Conservation (phyloP, 2,888 invertebrate species). For the Ophonus ardosiacus region DNA sequence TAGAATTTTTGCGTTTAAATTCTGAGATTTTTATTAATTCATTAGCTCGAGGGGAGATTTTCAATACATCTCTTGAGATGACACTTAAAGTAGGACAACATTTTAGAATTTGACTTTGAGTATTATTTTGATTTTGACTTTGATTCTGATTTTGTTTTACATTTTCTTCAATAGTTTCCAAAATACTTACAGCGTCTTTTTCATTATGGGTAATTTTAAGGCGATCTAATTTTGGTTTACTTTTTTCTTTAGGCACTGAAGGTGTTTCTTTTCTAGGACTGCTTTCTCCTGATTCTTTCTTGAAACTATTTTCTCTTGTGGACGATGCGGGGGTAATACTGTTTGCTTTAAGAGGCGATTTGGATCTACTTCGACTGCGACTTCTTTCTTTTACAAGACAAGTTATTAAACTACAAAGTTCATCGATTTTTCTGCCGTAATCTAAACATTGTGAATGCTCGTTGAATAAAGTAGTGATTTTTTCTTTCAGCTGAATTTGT, state of each 20-base stretch:
- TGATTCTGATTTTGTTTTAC: constrained; percentile 5
- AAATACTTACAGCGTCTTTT: constrained; percentile 14
- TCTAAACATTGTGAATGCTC: background rate
- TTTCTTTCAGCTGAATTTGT: constrained; percentile 23
- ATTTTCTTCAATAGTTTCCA: background rate
- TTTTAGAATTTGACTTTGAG: no score
- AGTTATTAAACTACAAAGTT: constrained; percentile 31
- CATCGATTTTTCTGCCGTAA: constrained; percentile 45
- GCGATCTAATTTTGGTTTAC: background rate
- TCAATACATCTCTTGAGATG: constrained; percentile 5
- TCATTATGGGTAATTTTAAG: constrained; percentile 27
- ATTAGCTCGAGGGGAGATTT: background rate
- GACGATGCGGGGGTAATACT: background rate
- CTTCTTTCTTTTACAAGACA: constrained; percentile 33
- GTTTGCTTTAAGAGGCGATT: background rate
- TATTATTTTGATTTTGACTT: no score
- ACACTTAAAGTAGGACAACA: background rate
- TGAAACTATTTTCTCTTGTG: constrained; percentile 6
- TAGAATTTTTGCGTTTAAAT: constrained; percentile 27
- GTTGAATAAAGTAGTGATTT: constrained; percentile 12
- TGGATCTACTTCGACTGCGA: background rate
- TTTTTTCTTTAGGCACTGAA: background rate
- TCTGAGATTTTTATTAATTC: background rate
- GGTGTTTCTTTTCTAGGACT: background rate
- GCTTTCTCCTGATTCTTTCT: background rate